Evolutionary conservation across 2,888 invertebrate species (phyloP).

Genomic region (Trachelus iudaicus): DNA sequence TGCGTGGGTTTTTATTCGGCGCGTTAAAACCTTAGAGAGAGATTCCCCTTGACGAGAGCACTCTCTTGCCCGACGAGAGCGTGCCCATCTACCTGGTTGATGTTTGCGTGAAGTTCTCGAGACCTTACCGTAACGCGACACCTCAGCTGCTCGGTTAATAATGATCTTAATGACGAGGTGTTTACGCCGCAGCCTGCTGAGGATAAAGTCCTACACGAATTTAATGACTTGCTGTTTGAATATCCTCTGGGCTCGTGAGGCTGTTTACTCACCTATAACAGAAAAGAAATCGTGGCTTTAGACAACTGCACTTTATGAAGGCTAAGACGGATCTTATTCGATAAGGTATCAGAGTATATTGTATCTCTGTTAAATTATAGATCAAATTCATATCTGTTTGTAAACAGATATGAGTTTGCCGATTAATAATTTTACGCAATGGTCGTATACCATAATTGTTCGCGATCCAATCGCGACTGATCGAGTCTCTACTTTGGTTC

Average conservation of each 20-base stretch:
- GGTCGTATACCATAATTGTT: no score
- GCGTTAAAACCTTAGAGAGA: not conserved
- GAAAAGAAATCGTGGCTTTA: slow-evolving; percentile 33
- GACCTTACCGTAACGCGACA: not conserved
- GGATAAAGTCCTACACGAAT: slow-evolving; percentile 23
- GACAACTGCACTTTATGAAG: slow-evolving; percentile 18
- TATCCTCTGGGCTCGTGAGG: slow-evolving; percentile 23
- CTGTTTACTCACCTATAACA: slow-evolving; percentile 51
- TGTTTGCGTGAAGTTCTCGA: not conserved
- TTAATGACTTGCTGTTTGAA: slow-evolving; percentile 45
- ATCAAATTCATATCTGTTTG: not conserved
- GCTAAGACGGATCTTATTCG: not conserved
- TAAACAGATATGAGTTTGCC: not conserved
- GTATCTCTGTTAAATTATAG: not conserved
- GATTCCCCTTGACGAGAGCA: not conserved
- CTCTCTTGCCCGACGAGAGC: not conserved
- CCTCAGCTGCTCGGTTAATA: slow-evolving; percentile 30
- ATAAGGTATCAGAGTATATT: not conserved
- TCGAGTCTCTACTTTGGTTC: slow-evolving; percentile 22
- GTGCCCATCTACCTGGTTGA: not conserved
- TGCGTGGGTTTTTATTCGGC: not conserved
- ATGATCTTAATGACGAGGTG: slow-evolving; percentile 44
- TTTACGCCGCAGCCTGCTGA: slow-evolving; percentile 6
- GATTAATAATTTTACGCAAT: no score
- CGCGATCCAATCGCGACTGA: no score